Percentiles rank a stretch among this genome's conserved stretches.
These are phyloP conservation scores for Drosophila yooni DNA, from an alignment of 2,888 invertebrate species.

Conservation along the genomic window DNA sequence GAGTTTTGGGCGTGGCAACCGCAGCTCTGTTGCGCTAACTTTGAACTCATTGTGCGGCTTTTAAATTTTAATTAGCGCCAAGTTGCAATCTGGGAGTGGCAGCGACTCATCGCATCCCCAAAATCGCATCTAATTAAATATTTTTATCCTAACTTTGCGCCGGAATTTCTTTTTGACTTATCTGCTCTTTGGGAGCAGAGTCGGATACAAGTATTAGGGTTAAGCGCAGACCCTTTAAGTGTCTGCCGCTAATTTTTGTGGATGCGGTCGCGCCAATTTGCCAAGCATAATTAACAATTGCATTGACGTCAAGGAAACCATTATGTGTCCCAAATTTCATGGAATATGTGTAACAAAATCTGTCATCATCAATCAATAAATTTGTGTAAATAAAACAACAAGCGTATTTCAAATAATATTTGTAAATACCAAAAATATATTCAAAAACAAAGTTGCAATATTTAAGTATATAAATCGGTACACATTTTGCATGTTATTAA, in stretches of 20 bases:
- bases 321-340: neutral
- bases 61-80: constrained; percentile 80
- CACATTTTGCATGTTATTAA: constrained; percentile 13
- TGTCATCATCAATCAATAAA: neutral
- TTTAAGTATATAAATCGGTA: constrained; percentile 1
- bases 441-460: neutral
- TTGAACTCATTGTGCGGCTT: constrained; percentile 79
- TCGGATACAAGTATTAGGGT: neutral
- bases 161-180: constrained; percentile 23
- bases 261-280: neutral
- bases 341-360: constrained; percentile 2
- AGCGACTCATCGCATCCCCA: constrained; percentile 46
- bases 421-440: neutral
- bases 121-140: constrained; percentile 70
- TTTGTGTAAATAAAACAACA: neutral
- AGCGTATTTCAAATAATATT: neutral
- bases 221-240: neutral
- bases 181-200: constrained; percentile 1
- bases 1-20: constrained; percentile 14
- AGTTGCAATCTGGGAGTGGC: constrained; percentile 53
- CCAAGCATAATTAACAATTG: neutral
- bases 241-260: neutral
- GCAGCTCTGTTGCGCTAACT: constrained; percentile 66
- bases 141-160: constrained; percentile 52
- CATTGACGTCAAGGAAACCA: neutral